A percentile compares a stretch with the other conserved stretches of the same genome.
phyloP scores from a whole-genome alignment of 2,113 vertebrate species.

The Neoarius graeffei region DNA sequence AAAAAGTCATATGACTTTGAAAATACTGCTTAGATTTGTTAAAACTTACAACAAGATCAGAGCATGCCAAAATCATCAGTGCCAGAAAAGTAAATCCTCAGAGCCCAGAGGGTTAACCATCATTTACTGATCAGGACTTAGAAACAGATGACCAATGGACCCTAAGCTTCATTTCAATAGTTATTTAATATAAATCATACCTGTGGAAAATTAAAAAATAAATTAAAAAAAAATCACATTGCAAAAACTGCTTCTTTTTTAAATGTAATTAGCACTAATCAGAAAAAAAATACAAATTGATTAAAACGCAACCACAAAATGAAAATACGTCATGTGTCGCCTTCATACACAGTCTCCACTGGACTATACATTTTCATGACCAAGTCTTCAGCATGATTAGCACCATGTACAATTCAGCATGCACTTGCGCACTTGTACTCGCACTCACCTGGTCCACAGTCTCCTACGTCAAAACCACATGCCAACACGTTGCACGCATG shows the following conservation, averaged over 20 bases:
- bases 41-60: no score
- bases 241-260: not conserved
- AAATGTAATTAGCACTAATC: not conserved
- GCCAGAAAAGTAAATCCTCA: no score
- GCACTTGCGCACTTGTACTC: not conserved
- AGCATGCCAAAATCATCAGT: no score
- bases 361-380: not conserved
- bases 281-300: not conserved
- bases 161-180: not conserved
- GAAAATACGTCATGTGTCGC: not conserved
- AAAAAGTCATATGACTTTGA: no score
- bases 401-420: not conserved
- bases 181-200: not conserved
- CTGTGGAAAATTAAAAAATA: not conserved
- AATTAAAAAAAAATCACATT: no score
- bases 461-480: conserved; percentile 94
- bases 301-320: not conserved
- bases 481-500: conserved; percentile 93
- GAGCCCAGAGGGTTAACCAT: not conserved
- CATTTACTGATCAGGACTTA: not conserved
- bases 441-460: conserved; percentile 88
- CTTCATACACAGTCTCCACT: not conserved
- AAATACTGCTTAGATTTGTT: no score
- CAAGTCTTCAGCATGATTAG: not conserved
- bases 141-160: not conserved